Base-by-base conservation (phyloP, 2,888 invertebrate genomes). In the Cheiracanthium punctorium region DNA sequence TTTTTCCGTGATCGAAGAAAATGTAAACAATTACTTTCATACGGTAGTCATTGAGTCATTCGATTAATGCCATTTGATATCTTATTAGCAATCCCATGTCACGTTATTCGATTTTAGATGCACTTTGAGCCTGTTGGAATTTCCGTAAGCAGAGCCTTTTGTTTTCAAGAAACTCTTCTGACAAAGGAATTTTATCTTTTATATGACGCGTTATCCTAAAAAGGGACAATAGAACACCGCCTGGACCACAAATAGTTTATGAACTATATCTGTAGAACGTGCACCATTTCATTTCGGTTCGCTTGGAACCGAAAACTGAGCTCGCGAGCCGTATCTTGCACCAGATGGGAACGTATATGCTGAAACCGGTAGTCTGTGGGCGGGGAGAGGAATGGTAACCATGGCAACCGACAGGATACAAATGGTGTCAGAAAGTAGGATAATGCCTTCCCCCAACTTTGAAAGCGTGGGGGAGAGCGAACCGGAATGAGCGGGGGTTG, bases 371-470 rank as follows among this genome's bases (percentile, higher is more conserved):
- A 72, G 67, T 69, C 32, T 33, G 32, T 72, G 84, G 84, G 76
- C 76, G 77, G 82, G 82, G 72, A 64, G 71, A 65, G 76, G 71
- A 33, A n/a, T 48, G 0, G 84, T 84, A 43, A 20, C 79, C 79
- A 74, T 79, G 84, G 79, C 30, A 37, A 84, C 84, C 84, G 79
- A 84, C 84, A 84, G 79, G 84, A 84, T 84, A 84, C 84, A 84
- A 84, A 84, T 84, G 76, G 84, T 84, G 79, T 84, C 79, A 84
- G 84, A 84, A 84, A 84, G 77, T 84, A 79, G 84, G 84, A 84
- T 77, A 84, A 84, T 84, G 84, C 79, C 41, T 52, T 72, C 65
- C 72, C 69, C 74, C 76, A 84, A 79, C 72, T 84, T 79, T 84
- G 84, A 84, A 84, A 82, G 71, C 67, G 79, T 41, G 67, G 73